Evolutionary conservation across 2,113 vertebrate genomes (phyloP), one percentile per base, ranked within the genome.

Genomic region (Pholis gunnellus): DNA sequence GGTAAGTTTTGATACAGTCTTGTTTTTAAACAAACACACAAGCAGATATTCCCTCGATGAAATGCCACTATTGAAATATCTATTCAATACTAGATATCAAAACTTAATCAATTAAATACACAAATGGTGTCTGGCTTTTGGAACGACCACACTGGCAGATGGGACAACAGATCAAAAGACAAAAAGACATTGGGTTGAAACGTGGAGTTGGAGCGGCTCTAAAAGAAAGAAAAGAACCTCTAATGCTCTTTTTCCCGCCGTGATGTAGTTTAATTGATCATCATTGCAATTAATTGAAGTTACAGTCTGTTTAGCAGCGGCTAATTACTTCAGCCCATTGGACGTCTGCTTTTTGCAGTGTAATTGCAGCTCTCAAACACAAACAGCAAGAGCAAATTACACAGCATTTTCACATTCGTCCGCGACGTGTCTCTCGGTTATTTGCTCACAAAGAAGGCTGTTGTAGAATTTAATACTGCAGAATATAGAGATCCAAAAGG

Each of bases 241-340:
- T 61, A 74, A 79, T 76, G 48, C 38, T 48, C 15, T 14, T 64
- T 65, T 66, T 78, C 61, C 57, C 40, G 11, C 78, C 73, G 48
- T 74, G 81, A 86, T 76, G 54, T 84, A 36, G 38, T 87, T 88
- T 87, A 94, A 93, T 94, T 91, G 88, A 78, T 93, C 92, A 93
- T 93, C 83, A 89, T 83, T 92, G 80, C 86, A 92, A 91, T 94
- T 93, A 80, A 88, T 90, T 82, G 75, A 87, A 87, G 88, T 86
- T 79, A 48, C 77, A 86, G 79, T 83, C 78, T 91, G 80, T 88
- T 89, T 69, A 85, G 85, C 77, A 81, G 76, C 44, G 9, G 85
- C 78, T 91, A 93, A 94, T 92, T 91, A 90, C 84, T 73, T 81
- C 64, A 79, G 68, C 72, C 83, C 57, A 88, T 91, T 93, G 92